Base-by-base conservation (phyloP, 2,113 vertebrate genomes). In the Calyptommatus sinebrachiatus region DNA sequence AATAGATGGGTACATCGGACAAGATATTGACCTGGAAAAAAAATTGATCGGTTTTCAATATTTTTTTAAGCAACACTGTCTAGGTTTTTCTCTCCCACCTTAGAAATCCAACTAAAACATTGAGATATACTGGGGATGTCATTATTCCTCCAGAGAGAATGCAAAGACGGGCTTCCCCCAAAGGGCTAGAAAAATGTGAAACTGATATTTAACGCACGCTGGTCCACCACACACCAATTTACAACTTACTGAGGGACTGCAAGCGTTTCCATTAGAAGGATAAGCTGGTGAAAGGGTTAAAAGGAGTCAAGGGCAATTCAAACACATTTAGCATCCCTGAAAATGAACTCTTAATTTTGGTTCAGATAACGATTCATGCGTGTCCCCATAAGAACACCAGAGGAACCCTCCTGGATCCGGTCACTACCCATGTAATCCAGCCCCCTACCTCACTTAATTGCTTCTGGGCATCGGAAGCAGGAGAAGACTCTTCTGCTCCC, bases 241-340 rank as follows among this genome's bases (percentile, higher is more conserved):
- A 92, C 90, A 85, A 99, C 97, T 99, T 99, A 99, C 97, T 96
- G 97, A 94, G 85, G 90, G 88, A 90, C n/a, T 92, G 90, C 92
- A 93, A 95, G 92, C 76, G 84, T 93, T 95, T 92, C 94, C 95
- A 91, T 93, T 95, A 94, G 93, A 94, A 96, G 94, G 93, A 96
- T 92, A 94, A 94, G 96, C 97, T 97, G 96, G 95, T 96, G 95
- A 94, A 95, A 97, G 94, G 94, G 94, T 92, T 95, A 87, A 94
- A 93, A 93, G 89, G n/a, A 83, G 88, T 88, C 85, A 90, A 91
- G 60, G 85, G 41, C 3, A 78, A 71, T 77, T 86, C 0, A 90
- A 70, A 77, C 57, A 81, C 79, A 70, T 77, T 0, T 57, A 66
- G 16, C 18, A 35, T 75, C 71, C 61, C 66, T 12, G 29, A 41